Evolutionary conservation across 2,888 invertebrate genomes (phyloP), one percentile per base, ranked within the genome.

Genomic region (Teinopalpus imperialis): DNA sequence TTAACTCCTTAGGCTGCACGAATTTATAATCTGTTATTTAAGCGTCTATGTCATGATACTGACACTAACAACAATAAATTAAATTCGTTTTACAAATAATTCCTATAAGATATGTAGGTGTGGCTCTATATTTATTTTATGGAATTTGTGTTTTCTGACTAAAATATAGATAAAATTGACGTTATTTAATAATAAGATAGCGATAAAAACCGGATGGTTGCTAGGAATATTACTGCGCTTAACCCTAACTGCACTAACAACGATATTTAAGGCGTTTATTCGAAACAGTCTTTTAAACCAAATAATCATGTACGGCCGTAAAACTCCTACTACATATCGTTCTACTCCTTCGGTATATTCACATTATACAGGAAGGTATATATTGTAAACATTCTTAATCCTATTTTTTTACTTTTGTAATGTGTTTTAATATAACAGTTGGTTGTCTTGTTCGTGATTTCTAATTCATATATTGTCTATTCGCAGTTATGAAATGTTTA

Each of bases 321-420:
- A 95, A 79, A 94, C 95, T 14, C 95, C 96, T 2, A 95, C 95
- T 43, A 94, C 95, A 2, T 92, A 92, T 65, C 88, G 92, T 60
- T 96, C 96, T 32, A 95, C 96, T 57, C 95, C 95, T 5, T 96
- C 96, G 0, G 93, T 97, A 29, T 96, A 97, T 71, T 97, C 97
- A 0, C 96, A 96, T 76, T 94, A 96, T 44, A 96, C 96, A 40
- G 91, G 91, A 65, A 91, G 91, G 92, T 92, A 77, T 78, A 82
- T 79, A 44, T 7, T 44, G 18, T 16, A 29, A 51, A 8, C 9
- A 39, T 41, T 9, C 20, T 13, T 4, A 16, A n/a, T n/a, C n/a
- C n/a, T n/a, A n/a, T n/a, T n/a, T n/a, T n/a, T n/a, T n/a, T n/a
- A n/a, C n/a, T n/a, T n/a, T n/a, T n/a, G n/a, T n/a, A n/a, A n/a